A percentile compares a stretch with the other conserved stretches of the same genome.
Evolutionary conservation across 37 sponge, comb jelly and placozoan species (phyloP).

Genomic region (Ianthella basta): DNA sequence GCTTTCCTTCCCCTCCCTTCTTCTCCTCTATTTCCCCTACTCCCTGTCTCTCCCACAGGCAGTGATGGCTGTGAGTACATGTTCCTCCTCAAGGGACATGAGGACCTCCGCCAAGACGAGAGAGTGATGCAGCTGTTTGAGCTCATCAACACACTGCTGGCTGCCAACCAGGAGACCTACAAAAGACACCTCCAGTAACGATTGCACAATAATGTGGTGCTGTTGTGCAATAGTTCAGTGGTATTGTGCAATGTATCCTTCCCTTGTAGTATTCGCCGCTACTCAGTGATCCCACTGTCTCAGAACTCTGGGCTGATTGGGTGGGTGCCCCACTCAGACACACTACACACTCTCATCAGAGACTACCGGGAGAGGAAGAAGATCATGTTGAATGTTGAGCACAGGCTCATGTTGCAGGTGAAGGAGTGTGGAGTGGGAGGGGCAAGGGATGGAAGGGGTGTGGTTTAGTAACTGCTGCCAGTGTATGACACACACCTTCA

Average conservation of each 20-base stretch:
- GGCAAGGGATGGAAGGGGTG: background rate
- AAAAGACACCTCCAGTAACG: conserved; percentile 85
- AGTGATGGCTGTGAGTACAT: conserved; percentile 94
- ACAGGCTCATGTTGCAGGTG: conserved; percentile 91
- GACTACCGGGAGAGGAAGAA: conserved; percentile 96
- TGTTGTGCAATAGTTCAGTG: background rate
- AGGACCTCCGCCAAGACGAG: conserved; percentile 97
- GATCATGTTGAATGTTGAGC: conserved; percentile 93
- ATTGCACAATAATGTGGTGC: background rate
- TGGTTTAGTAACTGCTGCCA: background rate
- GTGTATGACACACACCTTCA: background rate
- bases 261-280: conserved; percentile 84
- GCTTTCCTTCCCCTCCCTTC: background rate
- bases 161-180: conserved; percentile 88
- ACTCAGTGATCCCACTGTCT: conserved; percentile 96
- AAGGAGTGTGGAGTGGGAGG: background rate
- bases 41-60: conserved; percentile 41
- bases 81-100: conserved; percentile 97
- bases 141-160: conserved; percentile 93
- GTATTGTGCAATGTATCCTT: background rate
- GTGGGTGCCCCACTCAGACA: conserved; percentile 99
- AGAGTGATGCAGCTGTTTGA: conserved; percentile 99
- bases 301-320: conserved; percentile 98
- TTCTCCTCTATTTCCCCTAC: background rate
- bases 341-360: conserved; percentile 95